Base-by-base conservation (phyloP, 2,888 invertebrate species). In the Calephelis perditalis region DNA sequence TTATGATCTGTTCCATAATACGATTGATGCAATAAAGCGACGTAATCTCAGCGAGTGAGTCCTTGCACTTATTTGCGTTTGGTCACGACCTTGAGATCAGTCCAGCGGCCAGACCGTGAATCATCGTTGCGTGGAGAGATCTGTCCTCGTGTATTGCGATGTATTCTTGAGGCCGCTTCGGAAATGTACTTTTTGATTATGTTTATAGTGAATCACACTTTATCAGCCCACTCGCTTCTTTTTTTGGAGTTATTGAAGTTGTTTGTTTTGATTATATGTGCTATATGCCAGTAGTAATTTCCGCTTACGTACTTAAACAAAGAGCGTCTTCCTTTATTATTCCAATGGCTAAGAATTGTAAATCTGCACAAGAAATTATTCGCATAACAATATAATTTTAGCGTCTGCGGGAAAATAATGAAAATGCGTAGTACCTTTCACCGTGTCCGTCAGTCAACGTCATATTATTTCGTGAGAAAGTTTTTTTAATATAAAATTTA, bases 1-100 rank as follows among this genome's bases (percentile, higher is more conserved):
- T 26, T 26, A 26, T 26, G 26, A 26, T 26, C 3, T 26, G 26
- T 26, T 26, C 26, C 26, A 26, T 26, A 26, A 26, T 26, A 40
- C 6, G 7, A 40, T 7, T 40, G 40, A 40, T 40, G 40, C 40
- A 40, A 40, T 40, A 40, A 26, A 26, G 8, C 49, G 9, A 9
- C 35, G 11, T 35, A 26, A 52, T 52, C 11, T 52, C 35, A 52
- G 11, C 6, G 15, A 40, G 15, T 11, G 26, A 5, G 35, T 26
- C 52, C 52, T 52, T 52, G 52, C 52, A 26, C 37, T 46, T 60
- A 56, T 60, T 56, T 46, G 40, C 54, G 45, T 55, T n/a, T 12
- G 59, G 15, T 77, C 73, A 73, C 82, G 73, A 80, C 84, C 84
- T 86, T 83, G 84, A 61, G 35, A 52, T 52, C 40, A 3, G 52